A percentile compares a stretch with the other conserved stretches of the same genome.
phyloP scores from a whole-genome alignment of 2,797 vertebrate species.

The Phrynocephalus forsythii region DNA sequence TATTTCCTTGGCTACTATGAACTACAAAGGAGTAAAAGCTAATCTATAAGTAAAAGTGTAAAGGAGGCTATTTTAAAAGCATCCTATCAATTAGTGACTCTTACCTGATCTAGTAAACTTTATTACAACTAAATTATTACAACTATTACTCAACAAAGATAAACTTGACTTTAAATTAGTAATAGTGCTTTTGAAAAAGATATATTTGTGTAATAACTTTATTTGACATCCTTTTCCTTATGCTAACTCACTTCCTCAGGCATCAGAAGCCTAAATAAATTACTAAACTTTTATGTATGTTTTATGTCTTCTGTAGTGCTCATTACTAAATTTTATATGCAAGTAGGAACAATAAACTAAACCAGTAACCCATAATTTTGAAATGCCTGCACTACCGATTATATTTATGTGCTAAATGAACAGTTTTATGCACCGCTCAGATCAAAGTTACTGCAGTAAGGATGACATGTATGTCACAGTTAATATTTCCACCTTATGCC shows the following conservation, averaged over 20 bases:
- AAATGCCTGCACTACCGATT: not conserved
- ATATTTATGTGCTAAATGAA: not conserved
- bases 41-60: not conserved
- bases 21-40: not conserved
- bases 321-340: not conserved
- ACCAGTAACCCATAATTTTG: not conserved
- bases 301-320: not conserved
- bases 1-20: not conserved
- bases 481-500: not conserved
- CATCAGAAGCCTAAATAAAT: constrained; percentile 1
- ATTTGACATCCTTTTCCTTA: not conserved
- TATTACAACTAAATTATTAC: not conserved
- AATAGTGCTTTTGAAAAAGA: not conserved
- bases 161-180: not conserved
- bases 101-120: not conserved
- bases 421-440: not conserved
- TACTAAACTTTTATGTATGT: not conserved
- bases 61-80: not conserved
- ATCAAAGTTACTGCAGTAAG: not conserved
- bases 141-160: not conserved
- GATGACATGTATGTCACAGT: not conserved
- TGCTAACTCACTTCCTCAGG: not conserved
- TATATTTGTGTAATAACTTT: not conserved
- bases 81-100: not conserved
- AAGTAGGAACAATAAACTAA: not conserved